Conservation (phyloP, 2,888 invertebrate species). For the Nomada ferruginata region DNA sequence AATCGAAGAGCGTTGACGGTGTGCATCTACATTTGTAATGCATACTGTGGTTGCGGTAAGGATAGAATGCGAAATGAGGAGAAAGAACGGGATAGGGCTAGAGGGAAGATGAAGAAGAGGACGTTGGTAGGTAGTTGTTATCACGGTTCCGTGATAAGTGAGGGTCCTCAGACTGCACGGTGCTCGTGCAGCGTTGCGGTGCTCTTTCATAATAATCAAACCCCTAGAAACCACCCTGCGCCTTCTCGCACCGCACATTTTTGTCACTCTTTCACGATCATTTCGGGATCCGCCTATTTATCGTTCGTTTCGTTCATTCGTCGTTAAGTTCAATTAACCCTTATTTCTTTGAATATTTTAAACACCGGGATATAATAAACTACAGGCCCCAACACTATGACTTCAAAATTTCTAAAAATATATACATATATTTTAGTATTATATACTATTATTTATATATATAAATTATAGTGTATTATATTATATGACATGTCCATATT, state of each 20-base stretch:
- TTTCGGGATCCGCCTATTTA: neutral
- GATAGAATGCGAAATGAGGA: slow-evolving; percentile 19
- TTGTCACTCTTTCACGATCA: slow-evolving; percentile 44
- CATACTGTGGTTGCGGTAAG: slow-evolving; percentile 1
- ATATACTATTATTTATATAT: no score
- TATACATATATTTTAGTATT: neutral
- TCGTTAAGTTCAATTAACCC: neutral
- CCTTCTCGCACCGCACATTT: slow-evolving; percentile 44
- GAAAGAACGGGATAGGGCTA: slow-evolving; percentile 10
- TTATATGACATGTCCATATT: no score
- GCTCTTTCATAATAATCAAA: slow-evolving; percentile 73
- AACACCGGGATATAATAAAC: neutral
- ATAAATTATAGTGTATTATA: no score
- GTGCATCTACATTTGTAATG: slow-evolving; percentile 7
- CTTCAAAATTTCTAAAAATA: neutral
- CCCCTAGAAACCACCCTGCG: slow-evolving; percentile 39
- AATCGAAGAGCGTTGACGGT: neutral
- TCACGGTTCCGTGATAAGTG: slow-evolving; percentile 78
- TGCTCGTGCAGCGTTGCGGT: slow-evolving; percentile 66
- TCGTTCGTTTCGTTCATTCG: neutral
- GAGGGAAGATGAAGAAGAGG: slow-evolving; percentile 22
- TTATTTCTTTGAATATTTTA: neutral
- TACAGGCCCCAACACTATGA: neutral
- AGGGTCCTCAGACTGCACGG: slow-evolving; percentile 74
- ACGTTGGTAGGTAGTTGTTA: slow-evolving; percentile 74